Evolutionary conservation across 2,113 vertebrate genomes (phyloP).

Genomic region (Oncorhynchus gorbuscha): DNA sequence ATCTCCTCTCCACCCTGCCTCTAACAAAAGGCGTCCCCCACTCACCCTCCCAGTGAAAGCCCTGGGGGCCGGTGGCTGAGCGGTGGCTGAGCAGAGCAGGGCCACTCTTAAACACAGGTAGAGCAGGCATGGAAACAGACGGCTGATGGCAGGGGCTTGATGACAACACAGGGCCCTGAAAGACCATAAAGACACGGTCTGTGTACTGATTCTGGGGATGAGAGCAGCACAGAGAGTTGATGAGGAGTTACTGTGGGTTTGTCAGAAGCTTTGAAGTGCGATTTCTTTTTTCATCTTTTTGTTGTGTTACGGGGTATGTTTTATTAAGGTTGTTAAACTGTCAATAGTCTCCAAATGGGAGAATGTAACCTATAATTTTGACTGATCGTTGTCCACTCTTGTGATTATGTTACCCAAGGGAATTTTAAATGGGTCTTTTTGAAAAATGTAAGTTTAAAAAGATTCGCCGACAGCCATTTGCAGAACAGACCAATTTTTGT

Average conservation of each 20-base stretch:
- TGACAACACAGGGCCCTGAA: neutral
- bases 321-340: neutral
- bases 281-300: neutral
- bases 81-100: conserved; percentile 35
- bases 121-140: conserved; percentile 68
- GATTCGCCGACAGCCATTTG: too few species aligned
- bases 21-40: conserved; percentile 75
- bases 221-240: neutral
- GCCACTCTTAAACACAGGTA: conserved; percentile 75
- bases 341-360: conserved; percentile 1
- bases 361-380: neutral
- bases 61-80: conserved; percentile 59
- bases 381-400: neutral
- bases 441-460: too few species aligned
- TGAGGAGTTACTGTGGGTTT: too few species aligned
- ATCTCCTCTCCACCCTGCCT: conserved; percentile 53
- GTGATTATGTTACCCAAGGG: too few species aligned
- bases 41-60: conserved; percentile 79
- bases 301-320: neutral
- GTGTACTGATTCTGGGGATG: neutral
- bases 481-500: too few species aligned
- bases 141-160: conserved; percentile 59
- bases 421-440: too few species aligned
- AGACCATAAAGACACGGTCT: conserved; percentile 27
- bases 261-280: neutral